These are phyloP conservation scores for Misgurnus mizolepis DNA, from an alignment of 2,113 vertebrate species.

Conservation along the genomic window DNA sequence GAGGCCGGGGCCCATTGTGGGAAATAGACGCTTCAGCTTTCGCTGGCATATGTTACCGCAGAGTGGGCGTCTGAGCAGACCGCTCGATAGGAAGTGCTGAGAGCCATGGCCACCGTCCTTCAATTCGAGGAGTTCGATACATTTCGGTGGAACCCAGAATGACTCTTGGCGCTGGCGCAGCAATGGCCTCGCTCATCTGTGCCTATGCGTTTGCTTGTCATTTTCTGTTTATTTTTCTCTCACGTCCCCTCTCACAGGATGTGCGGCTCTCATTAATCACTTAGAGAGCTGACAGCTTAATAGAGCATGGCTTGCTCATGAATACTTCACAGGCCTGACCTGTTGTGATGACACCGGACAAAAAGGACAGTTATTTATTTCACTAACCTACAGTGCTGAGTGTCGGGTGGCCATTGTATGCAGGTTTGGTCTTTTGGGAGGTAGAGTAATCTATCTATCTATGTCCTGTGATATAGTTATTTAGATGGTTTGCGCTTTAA, in stretches of 20 bases:
- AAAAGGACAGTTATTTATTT: constrained; percentile 62
- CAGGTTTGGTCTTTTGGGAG: neutral
- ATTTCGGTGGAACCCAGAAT: constrained; percentile 14
- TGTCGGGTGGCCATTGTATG: constrained; percentile 7
- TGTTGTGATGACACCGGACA: constrained; percentile 53
- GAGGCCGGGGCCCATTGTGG: neutral
- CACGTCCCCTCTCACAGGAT: constrained; percentile 50
- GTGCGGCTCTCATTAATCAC: constrained; percentile 73
- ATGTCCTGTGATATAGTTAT: no score
- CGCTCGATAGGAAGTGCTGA: constrained; percentile 21
- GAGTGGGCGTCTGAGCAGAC: neutral
- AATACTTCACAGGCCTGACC: constrained; percentile 69
- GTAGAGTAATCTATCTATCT: no score
- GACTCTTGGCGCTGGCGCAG: neutral
- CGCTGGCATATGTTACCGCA: constrained; percentile 15
- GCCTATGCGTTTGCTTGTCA: constrained; percentile 26
- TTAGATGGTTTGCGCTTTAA: no score
- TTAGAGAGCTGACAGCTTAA: constrained; percentile 69
- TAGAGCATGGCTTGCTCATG: constrained; percentile 72
- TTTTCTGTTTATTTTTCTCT: constrained; percentile 48
- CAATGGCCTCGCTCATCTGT: constrained; percentile 7
- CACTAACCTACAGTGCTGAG: constrained; percentile 48
- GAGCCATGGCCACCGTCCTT: constrained; percentile 3
- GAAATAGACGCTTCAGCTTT: constrained; percentile 5
- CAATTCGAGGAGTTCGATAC: constrained; percentile 26